Base-by-base conservation (phyloP, 2,113 vertebrate genomes). In the Aptenodytes forsteri region DNA sequence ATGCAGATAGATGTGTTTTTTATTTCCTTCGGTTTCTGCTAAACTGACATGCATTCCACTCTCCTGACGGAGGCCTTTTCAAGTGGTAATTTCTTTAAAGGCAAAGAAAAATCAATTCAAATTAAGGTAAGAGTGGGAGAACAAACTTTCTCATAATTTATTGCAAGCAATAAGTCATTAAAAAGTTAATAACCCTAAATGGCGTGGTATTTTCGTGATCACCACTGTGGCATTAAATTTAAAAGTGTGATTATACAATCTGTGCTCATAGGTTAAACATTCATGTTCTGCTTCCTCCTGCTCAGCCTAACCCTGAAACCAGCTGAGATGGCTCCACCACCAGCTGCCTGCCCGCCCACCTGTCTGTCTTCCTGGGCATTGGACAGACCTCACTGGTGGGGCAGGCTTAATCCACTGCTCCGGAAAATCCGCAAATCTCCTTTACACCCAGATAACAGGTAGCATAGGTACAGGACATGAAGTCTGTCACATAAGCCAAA, bases 1-100 rank as follows among this genome's bases (percentile, higher is more conserved):
- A 81, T 55, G 55, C 62, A 94, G 80, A 97, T 94, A 96, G 61
- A 92, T 3, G 1, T 72, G 70, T 0, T 22, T 95, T 96, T 92
- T 92, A 89, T 95, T 96, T 96, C 83, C n/a, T 92, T 92, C 7
- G 9, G 56, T 95, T 93, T 96, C 55, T 83, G 34, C 54, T 87
- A 81, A 96, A 86, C 71, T 95, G 80, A 67, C 55, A 70, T 46
- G 61, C 65, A 89, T 97, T 97, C 72, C 62, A 59, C 38, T 49
- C 26, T 46, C n/a, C 55, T 80, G 71, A 79, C 3, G 4, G 82
- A 91, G 54, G 23, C 38, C 38, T 87, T 82, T 92, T 69, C 89
- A 76, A 96, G 40, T 38, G 29, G 25, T 61, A 75, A 89, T 86
- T 87, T 81, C 47, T 93, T 93, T 69, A 82, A 77, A 87, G 69